These are phyloP conservation scores for Brachymystax lenok DNA, from an alignment of 2,797 vertebrate genomes.

Conservation along the genomic window DNA sequence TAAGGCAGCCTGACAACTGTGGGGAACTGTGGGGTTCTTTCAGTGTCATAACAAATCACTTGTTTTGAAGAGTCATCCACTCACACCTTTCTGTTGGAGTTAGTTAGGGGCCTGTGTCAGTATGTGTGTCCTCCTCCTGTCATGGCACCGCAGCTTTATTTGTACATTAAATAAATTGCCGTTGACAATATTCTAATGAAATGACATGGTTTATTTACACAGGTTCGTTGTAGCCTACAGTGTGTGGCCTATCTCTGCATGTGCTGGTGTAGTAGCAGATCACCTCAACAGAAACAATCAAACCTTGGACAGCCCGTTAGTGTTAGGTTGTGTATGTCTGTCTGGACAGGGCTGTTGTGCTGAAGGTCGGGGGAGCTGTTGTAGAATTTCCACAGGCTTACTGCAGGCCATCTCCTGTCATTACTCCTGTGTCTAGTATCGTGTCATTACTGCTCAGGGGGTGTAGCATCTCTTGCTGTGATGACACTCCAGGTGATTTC, in stretches of 20 bases:
- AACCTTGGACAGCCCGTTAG: not conserved
- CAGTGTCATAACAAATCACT: constrained; percentile 77
- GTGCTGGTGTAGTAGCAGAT: constrained; percentile 1
- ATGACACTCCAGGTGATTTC: constrained; percentile 39
- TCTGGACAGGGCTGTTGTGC: constrained; percentile 1
- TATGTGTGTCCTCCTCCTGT: constrained; percentile 31
- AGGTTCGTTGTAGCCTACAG: constrained; percentile 46
- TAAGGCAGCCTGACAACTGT: constrained; percentile 72
- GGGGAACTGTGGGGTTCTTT: constrained; percentile 61
- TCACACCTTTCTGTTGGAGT: constrained; percentile 69
- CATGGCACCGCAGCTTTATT: constrained; percentile 29
- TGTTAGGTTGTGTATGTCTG: not conserved
- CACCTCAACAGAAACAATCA: constrained; percentile 10
- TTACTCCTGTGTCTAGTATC: constrained; percentile 32
- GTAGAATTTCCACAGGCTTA: constrained; percentile 25
- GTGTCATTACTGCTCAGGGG: constrained; percentile 43
- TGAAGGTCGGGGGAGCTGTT: constrained; percentile 20
- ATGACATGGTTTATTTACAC: constrained; percentile 29
- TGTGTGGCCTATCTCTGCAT: not conserved
- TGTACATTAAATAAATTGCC: constrained; percentile 54
- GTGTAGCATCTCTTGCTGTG: constrained; percentile 22
- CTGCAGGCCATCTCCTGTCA: constrained; percentile 28
- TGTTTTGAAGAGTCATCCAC: constrained; percentile 68
- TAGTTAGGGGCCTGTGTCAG: constrained; percentile 55
- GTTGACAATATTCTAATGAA: constrained; percentile 68